Percentiles rank a stretch among this genome's conserved stretches.
Conservation (phyloP, 2,888 invertebrate species). For the Nipponacmea schrenckii region DNA sequence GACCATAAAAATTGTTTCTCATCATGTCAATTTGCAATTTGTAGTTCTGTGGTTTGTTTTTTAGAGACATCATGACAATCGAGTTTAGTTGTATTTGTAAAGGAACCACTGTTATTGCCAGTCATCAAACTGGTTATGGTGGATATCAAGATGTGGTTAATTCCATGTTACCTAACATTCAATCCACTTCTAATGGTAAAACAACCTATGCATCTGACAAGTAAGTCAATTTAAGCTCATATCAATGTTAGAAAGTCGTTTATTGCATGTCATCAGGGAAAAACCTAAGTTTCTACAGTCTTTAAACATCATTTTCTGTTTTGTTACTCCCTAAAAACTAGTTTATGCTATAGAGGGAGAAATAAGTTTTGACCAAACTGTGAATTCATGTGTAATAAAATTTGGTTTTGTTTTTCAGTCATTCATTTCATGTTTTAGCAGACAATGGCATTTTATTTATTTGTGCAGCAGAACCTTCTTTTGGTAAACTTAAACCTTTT, state of each 20-base stretch:
- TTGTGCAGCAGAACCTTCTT: slow-evolving; percentile 57
- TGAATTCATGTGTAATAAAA: no score
- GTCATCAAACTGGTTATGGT: slow-evolving; percentile 49
- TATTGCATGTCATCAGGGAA: not conserved
- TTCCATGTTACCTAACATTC: slow-evolving; percentile 62
- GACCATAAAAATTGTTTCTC: no score
- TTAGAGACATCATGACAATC: slow-evolving; percentile 27
- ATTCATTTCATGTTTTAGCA: slow-evolving; percentile 62
- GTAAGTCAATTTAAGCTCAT: slow-evolving; percentile 38
- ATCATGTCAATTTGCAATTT: no score
- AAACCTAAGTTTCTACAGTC: not conserved
- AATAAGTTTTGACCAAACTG: no score
- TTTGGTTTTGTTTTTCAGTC: slow-evolving; percentile 46
- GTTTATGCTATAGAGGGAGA: no score
- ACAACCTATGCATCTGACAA: slow-evolving; percentile 63
- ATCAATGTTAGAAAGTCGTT: not conserved
- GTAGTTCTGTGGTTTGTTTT: no score
- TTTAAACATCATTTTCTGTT: no score
- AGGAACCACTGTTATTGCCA: slow-evolving; percentile 59
- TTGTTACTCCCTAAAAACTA: no score
- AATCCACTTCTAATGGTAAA: slow-evolving; percentile 57
- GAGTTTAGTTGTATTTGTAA: slow-evolving; percentile 59
- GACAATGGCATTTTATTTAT: slow-evolving; percentile 64
- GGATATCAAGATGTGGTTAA: slow-evolving; percentile 54
- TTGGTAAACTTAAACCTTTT: slow-evolving; percentile 58